phyloP scores from a whole-genome alignment of 1,140 invertebrate genomes.

The Platyscapa corneri region DNA sequence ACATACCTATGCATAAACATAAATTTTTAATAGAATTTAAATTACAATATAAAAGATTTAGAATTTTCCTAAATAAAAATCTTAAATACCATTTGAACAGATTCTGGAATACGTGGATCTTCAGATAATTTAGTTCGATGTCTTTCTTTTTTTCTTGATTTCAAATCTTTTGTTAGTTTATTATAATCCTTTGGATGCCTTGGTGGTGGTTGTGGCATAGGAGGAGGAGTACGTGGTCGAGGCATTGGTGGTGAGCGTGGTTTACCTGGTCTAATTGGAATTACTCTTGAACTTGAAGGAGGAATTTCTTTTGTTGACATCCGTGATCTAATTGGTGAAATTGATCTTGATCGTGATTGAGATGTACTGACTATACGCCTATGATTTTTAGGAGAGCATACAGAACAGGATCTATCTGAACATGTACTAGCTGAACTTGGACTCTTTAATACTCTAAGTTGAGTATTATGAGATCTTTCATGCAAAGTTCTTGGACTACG shows the following conservation, averaged over 20 bases:
- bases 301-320: conserved; percentile 62
- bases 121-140: conserved; percentile 67
- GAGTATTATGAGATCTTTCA: conserved; percentile 42
- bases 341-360: conserved; percentile 66
- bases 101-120: conserved; percentile 69
- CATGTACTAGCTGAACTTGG: conserved; percentile 85
- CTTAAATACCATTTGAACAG: conserved; percentile 68
- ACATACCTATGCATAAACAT: not conserved
- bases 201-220: conserved; percentile 67
- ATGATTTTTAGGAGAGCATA: conserved; percentile 78
- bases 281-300: conserved; percentile 63
- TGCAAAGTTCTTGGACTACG: conserved; percentile 54
- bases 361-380: conserved; percentile 61
- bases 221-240: conserved; percentile 72
- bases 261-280: conserved; percentile 59
- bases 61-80: not conserved
- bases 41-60: not conserved
- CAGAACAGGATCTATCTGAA: conserved; percentile 86
- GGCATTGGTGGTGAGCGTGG: conserved; percentile 67
- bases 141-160: conserved; percentile 68
- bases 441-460: conserved; percentile 55
- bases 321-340: conserved; percentile 63
- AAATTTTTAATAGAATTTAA: not conserved
- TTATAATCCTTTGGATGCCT: conserved; percentile 68
- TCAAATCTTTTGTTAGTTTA: conserved; percentile 66